Conservation (phyloP, 2,113 vertebrate genomes). For the Vicugna pacos region DNA sequence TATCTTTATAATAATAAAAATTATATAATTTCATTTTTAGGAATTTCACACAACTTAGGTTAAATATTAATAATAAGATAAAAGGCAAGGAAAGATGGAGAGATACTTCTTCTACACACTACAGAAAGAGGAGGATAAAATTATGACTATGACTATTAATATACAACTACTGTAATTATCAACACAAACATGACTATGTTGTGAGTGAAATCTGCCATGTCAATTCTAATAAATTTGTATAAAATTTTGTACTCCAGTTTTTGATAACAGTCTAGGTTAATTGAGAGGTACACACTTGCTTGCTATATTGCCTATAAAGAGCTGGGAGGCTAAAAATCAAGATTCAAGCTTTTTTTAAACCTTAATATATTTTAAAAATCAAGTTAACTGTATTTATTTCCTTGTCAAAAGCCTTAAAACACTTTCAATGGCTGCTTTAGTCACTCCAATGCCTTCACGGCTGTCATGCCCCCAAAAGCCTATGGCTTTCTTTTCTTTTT, state of each 20-base stretch:
- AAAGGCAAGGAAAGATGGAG: slow-evolving; percentile 24
- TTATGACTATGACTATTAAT: not conserved
- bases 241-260: not conserved
- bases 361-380: slow-evolving; percentile 3
- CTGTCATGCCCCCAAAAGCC: not conserved
- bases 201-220: slow-evolving; percentile 3
- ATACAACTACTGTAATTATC: not conserved
- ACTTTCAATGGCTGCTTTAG: not conserved
- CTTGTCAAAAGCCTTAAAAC: slow-evolving; percentile 41
- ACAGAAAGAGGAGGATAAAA: not conserved
- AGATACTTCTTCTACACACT: not conserved
- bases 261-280: not conserved
- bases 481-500: not conserved
- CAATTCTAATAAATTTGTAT: not conserved
- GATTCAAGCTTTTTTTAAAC: slow-evolving; percentile 10
- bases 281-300: not conserved
- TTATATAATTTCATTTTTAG: slow-evolving; percentile 32
- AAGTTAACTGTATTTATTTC: slow-evolving; percentile 19
- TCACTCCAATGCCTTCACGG: not conserved
- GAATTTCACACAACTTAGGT: not conserved
- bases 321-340: slow-evolving; percentile 24
- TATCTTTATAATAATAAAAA: slow-evolving; percentile 8
- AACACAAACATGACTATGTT: slow-evolving; percentile 1
- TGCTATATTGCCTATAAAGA: slow-evolving; percentile 7
- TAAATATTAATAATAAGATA: slow-evolving; percentile 27